Evolutionary conservation across 2,888 invertebrate genomes (phyloP).

Genomic region (Chaitophorus viminalis): DNA sequence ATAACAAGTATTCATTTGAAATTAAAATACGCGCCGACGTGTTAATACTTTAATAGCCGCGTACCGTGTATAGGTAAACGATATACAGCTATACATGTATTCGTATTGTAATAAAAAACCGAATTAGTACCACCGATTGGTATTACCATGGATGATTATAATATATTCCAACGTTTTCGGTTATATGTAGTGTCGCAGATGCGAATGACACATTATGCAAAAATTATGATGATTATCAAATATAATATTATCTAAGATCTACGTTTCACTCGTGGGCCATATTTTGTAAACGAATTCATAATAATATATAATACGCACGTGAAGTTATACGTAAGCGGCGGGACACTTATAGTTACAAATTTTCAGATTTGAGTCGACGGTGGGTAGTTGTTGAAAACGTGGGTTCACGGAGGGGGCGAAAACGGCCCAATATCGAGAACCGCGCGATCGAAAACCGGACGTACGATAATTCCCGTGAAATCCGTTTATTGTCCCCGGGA

Average conservation of each 20-base stretch:
- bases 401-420: neutral
- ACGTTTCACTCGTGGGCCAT: too few species aligned
- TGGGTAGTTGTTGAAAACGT: neutral
- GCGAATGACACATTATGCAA: neutral
- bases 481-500: neutral
- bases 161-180: neutral
- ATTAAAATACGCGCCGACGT: neutral
- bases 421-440: too few species aligned
- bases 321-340: too few species aligned
- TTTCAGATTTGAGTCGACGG: neutral
- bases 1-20: neutral
- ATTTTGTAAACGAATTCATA: neutral
- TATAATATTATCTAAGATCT: too few species aligned
- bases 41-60: neutral
- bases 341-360: too few species aligned
- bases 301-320: too few species aligned
- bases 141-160: neutral
- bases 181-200: neutral
- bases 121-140: neutral
- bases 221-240: neutral
- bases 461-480: neutral
- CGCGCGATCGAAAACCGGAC: neutral
- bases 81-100: too few species aligned
- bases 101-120: slow-evolving; percentile 1
- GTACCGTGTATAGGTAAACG: neutral